Conservation (phyloP, 2,797 vertebrate species). For the Premnoplex brunnescens region DNA sequence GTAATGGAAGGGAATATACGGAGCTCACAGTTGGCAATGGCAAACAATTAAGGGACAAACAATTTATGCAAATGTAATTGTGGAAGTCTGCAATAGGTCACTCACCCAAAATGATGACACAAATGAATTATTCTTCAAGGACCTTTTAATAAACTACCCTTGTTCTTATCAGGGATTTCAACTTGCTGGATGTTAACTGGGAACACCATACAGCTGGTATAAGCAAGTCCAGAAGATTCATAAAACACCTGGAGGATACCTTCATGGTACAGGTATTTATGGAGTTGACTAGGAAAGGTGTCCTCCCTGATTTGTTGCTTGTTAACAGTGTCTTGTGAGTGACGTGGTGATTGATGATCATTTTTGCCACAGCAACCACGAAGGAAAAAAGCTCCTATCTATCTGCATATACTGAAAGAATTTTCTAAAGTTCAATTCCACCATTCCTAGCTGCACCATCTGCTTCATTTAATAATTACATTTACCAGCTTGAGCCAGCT, state of each 20-base stretch:
- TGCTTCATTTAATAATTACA: neutral
- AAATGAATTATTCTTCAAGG: neutral
- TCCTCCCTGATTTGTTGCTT: rapidly evolving
- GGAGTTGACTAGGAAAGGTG: neutral
- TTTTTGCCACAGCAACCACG: neutral
- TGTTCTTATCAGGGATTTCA: neutral
- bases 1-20: rapidly evolving
- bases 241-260: neutral
- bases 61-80: neutral
- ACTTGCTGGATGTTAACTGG: neutral
- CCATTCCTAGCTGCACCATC: neutral
- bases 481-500: neutral
- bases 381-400: neutral
- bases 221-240: neutral
- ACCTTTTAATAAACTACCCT: neutral
- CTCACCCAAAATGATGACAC: neutral
- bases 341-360: neutral
- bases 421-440: neutral
- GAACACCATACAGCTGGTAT: neutral
- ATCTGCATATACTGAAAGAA: neutral
- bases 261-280: neutral
- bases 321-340: neutral
- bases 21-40: too few relatives aligned
- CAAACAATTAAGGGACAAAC: neutral
- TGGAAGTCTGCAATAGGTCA: too few relatives aligned